These are phyloP conservation scores for Exocentrus adspersus DNA, from an alignment of 2,888 invertebrate genomes.

Conservation along the genomic window DNA sequence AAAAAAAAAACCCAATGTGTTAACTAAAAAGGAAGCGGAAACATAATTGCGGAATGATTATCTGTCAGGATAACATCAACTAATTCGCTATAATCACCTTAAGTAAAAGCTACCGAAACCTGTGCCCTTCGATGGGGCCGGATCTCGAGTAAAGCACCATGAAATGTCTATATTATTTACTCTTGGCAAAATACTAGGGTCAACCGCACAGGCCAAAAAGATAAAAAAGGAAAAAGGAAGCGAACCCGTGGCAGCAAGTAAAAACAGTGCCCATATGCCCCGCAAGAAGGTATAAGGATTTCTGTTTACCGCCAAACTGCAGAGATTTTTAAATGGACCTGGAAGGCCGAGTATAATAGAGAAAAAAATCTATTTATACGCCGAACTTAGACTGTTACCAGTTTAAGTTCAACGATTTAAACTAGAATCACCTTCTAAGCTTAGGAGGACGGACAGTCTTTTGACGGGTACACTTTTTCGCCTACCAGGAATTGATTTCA, in stretches of 20 bases:
- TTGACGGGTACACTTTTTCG: slow-evolving; percentile 24
- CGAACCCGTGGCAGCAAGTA: slow-evolving; percentile 40
- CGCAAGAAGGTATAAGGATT: slow-evolving; percentile 7
- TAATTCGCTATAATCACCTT: slow-evolving; percentile 52
- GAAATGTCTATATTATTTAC: slow-evolving; percentile 62
- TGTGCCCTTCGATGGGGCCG: slow-evolving; percentile 54
- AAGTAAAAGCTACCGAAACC: slow-evolving; percentile 57
- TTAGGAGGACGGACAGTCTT: slow-evolving; percentile 18
- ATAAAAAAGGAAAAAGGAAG: slow-evolving; percentile 46
- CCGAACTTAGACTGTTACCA: slow-evolving; percentile 43
- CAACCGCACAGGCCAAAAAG: slow-evolving; percentile 54
- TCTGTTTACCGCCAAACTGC: slow-evolving; percentile 20
- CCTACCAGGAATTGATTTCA: slow-evolving; percentile 31
- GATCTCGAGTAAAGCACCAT: slow-evolving; percentile 59
- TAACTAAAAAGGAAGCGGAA: no score
- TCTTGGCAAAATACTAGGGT: slow-evolving; percentile 31
- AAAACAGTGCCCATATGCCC: slow-evolving; percentile 46
- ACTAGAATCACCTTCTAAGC: not conserved
- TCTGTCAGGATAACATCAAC: no score
- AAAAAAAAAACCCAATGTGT: no score
- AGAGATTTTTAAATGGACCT: slow-evolving; percentile 32
- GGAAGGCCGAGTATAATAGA: slow-evolving; percentile 48
- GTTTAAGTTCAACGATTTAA: not conserved
- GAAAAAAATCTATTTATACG: slow-evolving; percentile 55
- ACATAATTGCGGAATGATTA: no score